Percentiles rank a stretch among this genome's conserved stretches.
Conservation (phyloP, 2,888 invertebrate genomes). For the Watsonalla binaria region DNA sequence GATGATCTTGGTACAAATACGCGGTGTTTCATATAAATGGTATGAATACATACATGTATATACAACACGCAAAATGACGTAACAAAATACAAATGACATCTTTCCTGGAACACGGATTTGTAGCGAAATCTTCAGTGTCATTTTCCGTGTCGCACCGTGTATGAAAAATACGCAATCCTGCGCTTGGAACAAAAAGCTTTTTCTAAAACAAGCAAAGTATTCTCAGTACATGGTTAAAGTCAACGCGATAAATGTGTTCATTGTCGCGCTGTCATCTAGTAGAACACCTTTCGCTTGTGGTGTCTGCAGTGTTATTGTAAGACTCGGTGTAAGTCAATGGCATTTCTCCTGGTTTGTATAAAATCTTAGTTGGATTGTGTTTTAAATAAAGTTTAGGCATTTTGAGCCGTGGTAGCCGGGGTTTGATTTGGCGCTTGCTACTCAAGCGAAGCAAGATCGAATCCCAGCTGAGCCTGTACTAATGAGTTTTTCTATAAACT, state of each 20-base stretch:
- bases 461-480: no score
- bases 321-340: constrained; percentile 1
- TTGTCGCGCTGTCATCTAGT: constrained; percentile 1
- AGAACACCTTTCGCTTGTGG: constrained; percentile 1
- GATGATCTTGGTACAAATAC: not conserved
- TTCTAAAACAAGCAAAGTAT: not conserved
- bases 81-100: not conserved
- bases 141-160: not conserved
- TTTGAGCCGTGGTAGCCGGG: no score
- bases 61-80: not conserved
- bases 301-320: not conserved
- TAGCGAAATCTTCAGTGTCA: not conserved
- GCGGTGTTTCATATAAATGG: not conserved
- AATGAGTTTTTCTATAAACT: no score
- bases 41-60: not conserved
- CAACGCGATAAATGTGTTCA: constrained; percentile 2
- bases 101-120: not conserved
- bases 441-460: no score
- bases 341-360: constrained; percentile 1
- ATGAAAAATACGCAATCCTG: not conserved
- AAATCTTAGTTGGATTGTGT: not conserved
- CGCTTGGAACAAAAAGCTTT: not conserved
- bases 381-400: no score
- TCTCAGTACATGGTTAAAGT: not conserved
- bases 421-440: no score